These are phyloP conservation scores for Verasper variegatus DNA, from an alignment of 2,113 vertebrate genomes.

Conservation along the genomic window DNA sequence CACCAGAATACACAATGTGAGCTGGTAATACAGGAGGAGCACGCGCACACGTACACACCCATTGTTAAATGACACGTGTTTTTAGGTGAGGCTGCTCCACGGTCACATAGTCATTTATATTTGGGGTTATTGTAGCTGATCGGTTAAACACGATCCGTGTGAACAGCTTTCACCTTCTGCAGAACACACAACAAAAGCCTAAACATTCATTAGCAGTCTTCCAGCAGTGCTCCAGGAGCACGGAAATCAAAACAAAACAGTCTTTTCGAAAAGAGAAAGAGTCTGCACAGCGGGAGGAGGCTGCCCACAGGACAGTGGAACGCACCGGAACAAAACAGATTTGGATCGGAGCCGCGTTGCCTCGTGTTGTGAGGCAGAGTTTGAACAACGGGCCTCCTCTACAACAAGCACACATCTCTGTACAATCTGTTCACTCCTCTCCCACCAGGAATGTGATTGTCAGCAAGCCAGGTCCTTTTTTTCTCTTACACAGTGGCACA, in stretches of 20 bases:
- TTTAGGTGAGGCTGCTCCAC: neutral
- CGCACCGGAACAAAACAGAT: constrained; percentile 45
- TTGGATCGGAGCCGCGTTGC: constrained; percentile 51
- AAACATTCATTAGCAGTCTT: constrained; percentile 57
- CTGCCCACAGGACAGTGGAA: constrained; percentile 32
- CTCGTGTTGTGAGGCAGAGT: constrained; percentile 43
- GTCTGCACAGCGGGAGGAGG: constrained; percentile 37
- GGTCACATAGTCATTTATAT: neutral
- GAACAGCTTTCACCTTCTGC: constrained; percentile 7
- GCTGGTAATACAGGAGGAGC: constrained; percentile 15
- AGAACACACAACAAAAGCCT: constrained; percentile 12
- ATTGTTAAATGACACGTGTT: neutral
- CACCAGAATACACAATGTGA: constrained; percentile 43
- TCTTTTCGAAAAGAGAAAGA: constrained; percentile 46
- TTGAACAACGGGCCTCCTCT: constrained; percentile 52
- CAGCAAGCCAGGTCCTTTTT: constrained; percentile 19
- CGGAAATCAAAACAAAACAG: constrained; percentile 47
- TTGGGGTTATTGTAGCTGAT: neutral
- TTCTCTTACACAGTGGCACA: constrained; percentile 27
- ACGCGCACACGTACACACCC: neutral
- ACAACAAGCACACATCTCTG: constrained; percentile 37
- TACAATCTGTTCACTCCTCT: constrained; percentile 61
- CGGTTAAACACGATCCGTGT: constrained; percentile 2
- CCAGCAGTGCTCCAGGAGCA: constrained; percentile 51
- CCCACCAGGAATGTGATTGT: constrained; percentile 38